phyloP scores from a whole-genome alignment of 2,797 vertebrate species.

The Myotis planiceps region DNA sequence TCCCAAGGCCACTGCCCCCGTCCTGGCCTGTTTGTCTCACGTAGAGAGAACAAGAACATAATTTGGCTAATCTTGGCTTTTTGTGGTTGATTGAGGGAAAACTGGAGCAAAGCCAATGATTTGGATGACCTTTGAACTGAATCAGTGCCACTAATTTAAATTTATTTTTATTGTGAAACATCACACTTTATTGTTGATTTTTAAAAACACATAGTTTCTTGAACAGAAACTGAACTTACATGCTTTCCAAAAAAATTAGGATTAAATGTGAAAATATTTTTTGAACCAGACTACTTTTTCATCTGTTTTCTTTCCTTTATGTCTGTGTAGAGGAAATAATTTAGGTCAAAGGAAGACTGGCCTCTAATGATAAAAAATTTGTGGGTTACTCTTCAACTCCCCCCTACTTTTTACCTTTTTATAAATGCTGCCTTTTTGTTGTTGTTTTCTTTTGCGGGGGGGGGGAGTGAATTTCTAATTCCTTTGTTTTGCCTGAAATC shows the following conservation, averaged over 20 bases:
- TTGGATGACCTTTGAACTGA: conserved; percentile 48
- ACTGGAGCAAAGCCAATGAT: neutral
- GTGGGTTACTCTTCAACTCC: neutral
- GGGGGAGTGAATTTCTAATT: neutral
- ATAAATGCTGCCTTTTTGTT: neutral
- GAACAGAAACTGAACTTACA: neutral
- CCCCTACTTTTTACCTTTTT: neutral
- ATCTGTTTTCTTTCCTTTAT: neutral
- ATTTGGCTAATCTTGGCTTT: neutral
- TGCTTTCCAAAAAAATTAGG: neutral
- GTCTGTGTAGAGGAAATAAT: neutral
- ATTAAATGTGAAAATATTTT: conserved; percentile 14
- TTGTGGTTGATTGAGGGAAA: neutral
- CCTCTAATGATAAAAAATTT: neutral
- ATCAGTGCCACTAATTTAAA: neutral
- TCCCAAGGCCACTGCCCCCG: too few relatives aligned
- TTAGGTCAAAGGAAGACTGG: conserved; percentile 15
- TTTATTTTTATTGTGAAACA: neutral
- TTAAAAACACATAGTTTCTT: neutral
- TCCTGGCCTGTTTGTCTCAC: neutral
- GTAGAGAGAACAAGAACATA: neutral
- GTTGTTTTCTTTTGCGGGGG: neutral
- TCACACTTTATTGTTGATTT: neutral
- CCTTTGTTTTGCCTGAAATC: conserved; percentile 11
- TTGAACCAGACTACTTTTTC: neutral